phyloP scores from a whole-genome alignment of 1,140 invertebrate genomes.

The Bombus waltoni region DNA sequence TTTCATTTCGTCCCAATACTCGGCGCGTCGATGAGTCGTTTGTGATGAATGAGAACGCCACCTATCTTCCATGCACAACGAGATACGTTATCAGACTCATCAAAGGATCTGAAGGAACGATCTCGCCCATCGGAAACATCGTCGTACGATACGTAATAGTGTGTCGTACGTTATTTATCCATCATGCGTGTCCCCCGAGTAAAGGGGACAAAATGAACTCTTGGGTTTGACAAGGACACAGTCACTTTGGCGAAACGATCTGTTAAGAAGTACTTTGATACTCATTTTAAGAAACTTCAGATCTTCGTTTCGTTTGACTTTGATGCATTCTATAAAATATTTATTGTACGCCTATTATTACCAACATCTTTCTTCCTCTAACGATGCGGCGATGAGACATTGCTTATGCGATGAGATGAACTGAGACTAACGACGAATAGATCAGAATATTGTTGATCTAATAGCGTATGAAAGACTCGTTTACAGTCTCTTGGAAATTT shows the following conservation, averaged over 20 bases:
- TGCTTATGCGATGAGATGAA: no score
- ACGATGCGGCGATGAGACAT: no score
- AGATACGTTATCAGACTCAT: constrained; percentile 22
- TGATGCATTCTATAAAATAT: no score
- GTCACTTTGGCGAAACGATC: neutral
- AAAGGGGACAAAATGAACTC: neutral
- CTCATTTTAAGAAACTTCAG: neutral
- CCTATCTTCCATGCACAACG: constrained; percentile 22
- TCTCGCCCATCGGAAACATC: neutral
- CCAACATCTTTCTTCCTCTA: no score
- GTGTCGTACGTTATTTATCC: neutral
- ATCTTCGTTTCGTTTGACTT: neutral
- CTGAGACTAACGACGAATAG: no score
- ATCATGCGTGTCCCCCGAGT: neutral
- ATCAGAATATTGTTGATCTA: no score
- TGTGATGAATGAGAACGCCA: constrained; percentile 45
- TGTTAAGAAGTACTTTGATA: neutral
- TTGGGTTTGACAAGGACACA: neutral
- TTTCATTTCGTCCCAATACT: constrained; percentile 47
- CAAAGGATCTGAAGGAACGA: constrained; percentile 26
- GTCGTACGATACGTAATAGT: neutral
- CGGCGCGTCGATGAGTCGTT: constrained; percentile 52
- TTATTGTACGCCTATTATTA: no score
- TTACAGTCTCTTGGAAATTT: no score
- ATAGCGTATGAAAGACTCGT: no score